phyloP scores from a whole-genome alignment of 2,113 vertebrate species.

The Neoarius graeffei region DNA sequence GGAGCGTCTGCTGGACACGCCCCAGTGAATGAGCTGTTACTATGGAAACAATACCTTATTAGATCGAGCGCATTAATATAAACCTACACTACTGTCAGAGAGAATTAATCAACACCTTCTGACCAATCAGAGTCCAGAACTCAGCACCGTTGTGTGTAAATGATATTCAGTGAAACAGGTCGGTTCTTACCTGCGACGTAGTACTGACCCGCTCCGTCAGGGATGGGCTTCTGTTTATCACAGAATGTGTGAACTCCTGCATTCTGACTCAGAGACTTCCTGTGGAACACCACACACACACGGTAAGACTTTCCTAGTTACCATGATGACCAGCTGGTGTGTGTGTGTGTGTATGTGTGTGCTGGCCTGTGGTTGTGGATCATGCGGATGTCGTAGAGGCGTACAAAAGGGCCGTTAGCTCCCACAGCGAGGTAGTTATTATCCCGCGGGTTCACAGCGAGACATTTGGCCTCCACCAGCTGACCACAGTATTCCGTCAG shows the following conservation, averaged over 20 bases:
- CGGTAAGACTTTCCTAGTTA: not conserved
- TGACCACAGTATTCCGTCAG: conserved; percentile 96
- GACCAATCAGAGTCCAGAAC: no score
- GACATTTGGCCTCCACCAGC: conserved; percentile 95
- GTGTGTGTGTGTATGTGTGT: no score
- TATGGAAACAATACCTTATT: no score
- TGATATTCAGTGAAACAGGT: not conserved
- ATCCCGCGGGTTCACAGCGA: conserved; percentile 93
- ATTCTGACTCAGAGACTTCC: conserved; percentile 87
- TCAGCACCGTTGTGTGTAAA: not conserved
- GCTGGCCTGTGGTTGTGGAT: conserved; percentile 92
- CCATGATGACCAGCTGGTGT: not conserved
- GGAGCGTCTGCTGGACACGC: no score
- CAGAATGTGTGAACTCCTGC: conserved; percentile 93
- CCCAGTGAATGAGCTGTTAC: not conserved
- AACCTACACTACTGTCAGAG: no score
- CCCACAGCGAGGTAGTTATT: conserved; percentile 97
- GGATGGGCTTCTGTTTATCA: conserved; percentile 89
- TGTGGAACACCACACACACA: conserved; percentile 54
- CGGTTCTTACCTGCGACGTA: conserved; percentile 88
- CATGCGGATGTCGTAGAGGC: conserved; percentile 98
- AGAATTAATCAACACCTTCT: no score
- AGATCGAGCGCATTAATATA: no score
- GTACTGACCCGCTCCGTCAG: conserved; percentile 93
- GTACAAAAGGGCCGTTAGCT: conserved; percentile 93